Conservation (phyloP, 92 coral and sea anemone genomes). For the Porites cylindrica region DNA sequence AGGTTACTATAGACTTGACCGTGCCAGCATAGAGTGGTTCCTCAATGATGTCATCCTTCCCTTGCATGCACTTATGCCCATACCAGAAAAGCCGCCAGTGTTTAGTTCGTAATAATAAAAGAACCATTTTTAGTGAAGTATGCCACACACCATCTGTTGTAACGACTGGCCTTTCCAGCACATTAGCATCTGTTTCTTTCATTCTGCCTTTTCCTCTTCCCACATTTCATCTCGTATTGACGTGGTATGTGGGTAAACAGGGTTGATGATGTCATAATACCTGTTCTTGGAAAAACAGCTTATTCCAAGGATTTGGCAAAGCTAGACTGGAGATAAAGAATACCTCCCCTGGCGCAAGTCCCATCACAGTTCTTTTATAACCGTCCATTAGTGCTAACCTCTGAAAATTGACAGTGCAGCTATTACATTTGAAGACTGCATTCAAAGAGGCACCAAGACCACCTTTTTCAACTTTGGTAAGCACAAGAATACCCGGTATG, state of each 20-base stretch:
- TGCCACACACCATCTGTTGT: constrained; percentile 60
- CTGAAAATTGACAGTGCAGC: constrained; percentile 41
- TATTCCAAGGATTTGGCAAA: neutral
- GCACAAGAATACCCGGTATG: constrained; percentile 29
- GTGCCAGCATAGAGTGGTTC: constrained; percentile 58
- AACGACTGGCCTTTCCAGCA: constrained; percentile 39
- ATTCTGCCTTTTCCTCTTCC: neutral
- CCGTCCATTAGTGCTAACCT: constrained; percentile 48
- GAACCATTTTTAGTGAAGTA: constrained; percentile 64
- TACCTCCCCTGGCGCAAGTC: constrained; percentile 51
- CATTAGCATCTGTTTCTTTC: constrained; percentile 1
- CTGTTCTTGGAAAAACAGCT: constrained; percentile 9
- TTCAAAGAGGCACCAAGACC: constrained; percentile 41
- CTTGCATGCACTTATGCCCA: constrained; percentile 64
- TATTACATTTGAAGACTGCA: constrained; percentile 29
- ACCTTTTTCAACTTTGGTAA: constrained; percentile 19
- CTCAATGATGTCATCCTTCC: constrained; percentile 40
- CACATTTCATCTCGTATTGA: constrained; percentile 30
- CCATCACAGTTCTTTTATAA: constrained; percentile 50
- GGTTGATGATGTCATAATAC: constrained; percentile 21
- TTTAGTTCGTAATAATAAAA: constrained; percentile 53
- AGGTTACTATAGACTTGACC: constrained; percentile 53
- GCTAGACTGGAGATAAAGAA: constrained; percentile 46
- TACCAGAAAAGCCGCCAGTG: constrained; percentile 65
- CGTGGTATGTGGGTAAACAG: constrained; percentile 20